phyloP scores from a whole-genome alignment of 92 coral and sea anemone species.

The Phenganax marumi region DNA sequence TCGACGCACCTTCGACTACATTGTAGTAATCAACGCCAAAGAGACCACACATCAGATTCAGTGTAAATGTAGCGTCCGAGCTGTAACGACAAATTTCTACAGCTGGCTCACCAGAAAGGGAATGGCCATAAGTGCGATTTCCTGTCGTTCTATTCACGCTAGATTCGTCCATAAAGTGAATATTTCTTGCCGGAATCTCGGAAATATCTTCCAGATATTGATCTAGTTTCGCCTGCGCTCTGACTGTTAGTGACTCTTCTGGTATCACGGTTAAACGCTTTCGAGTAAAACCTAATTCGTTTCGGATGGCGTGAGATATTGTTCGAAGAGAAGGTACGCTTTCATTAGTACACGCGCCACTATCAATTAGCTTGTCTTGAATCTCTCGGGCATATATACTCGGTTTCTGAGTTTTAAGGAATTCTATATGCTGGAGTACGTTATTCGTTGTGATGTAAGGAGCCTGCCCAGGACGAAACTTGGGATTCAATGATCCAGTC shows the following conservation, averaged over 20 bases:
- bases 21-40: background rate
- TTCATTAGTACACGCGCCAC: background rate
- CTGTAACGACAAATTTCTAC: constrained; percentile 26
- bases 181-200: constrained; percentile 6
- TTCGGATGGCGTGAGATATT: background rate
- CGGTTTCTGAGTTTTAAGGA: background rate
- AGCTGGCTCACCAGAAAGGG: background rate
- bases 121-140: constrained; percentile 11
- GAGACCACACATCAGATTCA: background rate
- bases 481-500: background rate
- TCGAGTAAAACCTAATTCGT: constrained; percentile 3
- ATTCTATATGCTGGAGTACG: constrained; percentile 9
- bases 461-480: background rate
- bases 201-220: constrained; percentile 12
- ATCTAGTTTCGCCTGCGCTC: background rate
- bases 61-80: background rate
- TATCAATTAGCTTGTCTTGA: background rate
- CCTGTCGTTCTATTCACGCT: constrained; percentile 11
- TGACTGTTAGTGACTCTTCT: constrained; percentile 1
- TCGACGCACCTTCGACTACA: background rate
- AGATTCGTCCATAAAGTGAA: constrained; percentile 18
- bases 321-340: background rate
- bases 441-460: background rate
- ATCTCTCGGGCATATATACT: constrained; percentile 11
- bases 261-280: constrained; percentile 14